Evolutionary conservation across 2,113 vertebrate species (phyloP).

Genomic region (Pangasianodon hypophthalmus): DNA sequence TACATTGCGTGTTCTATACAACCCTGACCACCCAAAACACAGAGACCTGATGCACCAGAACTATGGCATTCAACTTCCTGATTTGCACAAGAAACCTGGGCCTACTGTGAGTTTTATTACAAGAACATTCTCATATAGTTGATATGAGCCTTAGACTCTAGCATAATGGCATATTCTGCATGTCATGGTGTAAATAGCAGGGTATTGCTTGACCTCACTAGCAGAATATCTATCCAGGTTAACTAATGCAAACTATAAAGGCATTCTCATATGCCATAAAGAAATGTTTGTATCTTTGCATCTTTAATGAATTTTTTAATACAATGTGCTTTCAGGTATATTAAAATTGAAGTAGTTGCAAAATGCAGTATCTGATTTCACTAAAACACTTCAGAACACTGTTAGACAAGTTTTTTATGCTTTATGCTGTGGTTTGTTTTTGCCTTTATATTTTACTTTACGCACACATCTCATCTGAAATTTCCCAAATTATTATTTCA

Average conservation of each 20-base stretch:
- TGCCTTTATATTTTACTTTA: background rate
- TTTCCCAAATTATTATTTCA: background rate
- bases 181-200: background rate
- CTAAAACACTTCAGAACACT: background rate
- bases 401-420: background rate
- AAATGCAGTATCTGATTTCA: background rate
- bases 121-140: background rate
- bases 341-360: background rate
- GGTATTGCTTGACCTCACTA: background rate
- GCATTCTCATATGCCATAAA: background rate
- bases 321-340: background rate
- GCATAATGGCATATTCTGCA: background rate
- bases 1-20: constrained; percentile 70
- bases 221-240: background rate
- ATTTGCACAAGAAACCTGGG: constrained; percentile 69
- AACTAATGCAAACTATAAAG: background rate
- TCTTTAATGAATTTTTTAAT: background rate
- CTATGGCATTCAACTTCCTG: constrained; percentile 75
- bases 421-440: background rate
- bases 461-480: background rate
- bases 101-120: constrained; percentile 70
- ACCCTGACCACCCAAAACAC: constrained; percentile 67
- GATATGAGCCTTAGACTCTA: background rate
- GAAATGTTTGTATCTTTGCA: background rate
- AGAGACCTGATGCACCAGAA: constrained; percentile 68